Evolutionary conservation across 2,888 invertebrate species (phyloP).

Genomic region (Thera britannica): DNA sequence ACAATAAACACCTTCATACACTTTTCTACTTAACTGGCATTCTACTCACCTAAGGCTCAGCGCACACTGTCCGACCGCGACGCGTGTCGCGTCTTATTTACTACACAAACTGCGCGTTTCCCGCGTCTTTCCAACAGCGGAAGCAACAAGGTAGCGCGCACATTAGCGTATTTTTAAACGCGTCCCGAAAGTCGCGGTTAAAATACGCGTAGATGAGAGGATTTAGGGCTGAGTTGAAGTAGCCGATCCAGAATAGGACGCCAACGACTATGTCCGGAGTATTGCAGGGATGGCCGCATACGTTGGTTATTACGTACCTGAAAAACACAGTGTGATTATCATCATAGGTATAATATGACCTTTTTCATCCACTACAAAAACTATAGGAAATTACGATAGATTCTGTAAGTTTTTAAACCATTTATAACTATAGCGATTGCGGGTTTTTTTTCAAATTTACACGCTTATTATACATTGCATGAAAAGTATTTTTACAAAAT

Average conservation of each 20-base stretch:
- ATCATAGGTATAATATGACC: too few relatives aligned
- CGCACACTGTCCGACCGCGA: constrained; percentile 24
- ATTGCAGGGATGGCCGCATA: constrained; percentile 92
- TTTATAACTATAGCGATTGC: too few relatives aligned
- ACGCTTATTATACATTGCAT: too few relatives aligned
- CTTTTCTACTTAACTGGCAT: constrained; percentile 4
- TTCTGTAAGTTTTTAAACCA: too few relatives aligned
- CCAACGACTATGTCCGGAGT: constrained; percentile 94
- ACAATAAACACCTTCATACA: neutral
- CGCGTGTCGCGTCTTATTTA: constrained; percentile 39
- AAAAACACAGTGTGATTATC: neutral
- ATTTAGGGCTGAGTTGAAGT: constrained; percentile 89
- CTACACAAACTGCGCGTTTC: constrained; percentile 85
- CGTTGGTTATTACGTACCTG: constrained; percentile 94
- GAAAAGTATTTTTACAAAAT: too few relatives aligned
- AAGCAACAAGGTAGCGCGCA: constrained; percentile 94
- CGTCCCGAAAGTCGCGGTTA: constrained; percentile 98
- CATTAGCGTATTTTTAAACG: constrained; percentile 95
- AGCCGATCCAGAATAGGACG: constrained; percentile 98
- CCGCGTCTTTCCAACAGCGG: constrained; percentile 89
- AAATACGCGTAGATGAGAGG: constrained; percentile 99
- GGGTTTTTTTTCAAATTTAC: too few relatives aligned
- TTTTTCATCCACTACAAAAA: too few relatives aligned
- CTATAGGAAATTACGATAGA: too few relatives aligned
- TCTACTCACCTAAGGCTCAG: constrained; percentile 21